Percentiles rank a stretch among this genome's conserved stretches.
Evolutionary conservation across 2,113 vertebrate genomes (phyloP).

Genomic region (Barnardius zonarius): DNA sequence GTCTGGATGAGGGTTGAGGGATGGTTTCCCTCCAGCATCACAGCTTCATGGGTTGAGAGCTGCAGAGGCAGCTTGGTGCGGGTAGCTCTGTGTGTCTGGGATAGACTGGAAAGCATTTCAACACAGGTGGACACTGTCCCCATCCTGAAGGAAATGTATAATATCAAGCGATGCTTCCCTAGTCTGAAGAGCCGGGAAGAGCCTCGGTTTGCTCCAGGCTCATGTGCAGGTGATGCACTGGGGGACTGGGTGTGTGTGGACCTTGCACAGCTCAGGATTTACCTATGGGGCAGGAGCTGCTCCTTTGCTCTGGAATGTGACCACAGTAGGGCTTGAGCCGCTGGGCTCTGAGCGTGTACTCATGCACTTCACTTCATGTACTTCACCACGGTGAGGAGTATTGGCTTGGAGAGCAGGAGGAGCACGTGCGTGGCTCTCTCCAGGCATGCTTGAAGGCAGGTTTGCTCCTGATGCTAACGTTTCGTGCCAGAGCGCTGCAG

Average conservation of each 20-base stretch:
- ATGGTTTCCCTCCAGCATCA: not conserved
- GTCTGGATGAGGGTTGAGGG: not conserved
- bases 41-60: accelerated
- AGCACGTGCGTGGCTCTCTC: not conserved
- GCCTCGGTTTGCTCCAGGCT: not conserved
- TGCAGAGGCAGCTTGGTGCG: not conserved
- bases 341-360: not conserved
- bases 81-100: accelerated
- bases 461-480: accelerated
- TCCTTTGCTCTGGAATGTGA: not conserved
- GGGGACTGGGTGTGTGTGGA: not conserved
- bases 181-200: not conserved
- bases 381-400: not conserved
- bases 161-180: not conserved
- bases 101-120: not conserved
- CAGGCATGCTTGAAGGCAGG: not conserved
- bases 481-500: not conserved
- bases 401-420: accelerated
- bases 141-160: accelerated
- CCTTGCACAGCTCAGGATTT: not conserved
- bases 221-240: accelerated
- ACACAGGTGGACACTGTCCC: not conserved
- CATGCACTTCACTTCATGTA: not conserved
- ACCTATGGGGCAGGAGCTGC: not conserved
- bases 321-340: not conserved